Evolutionary conservation across 2,797 vertebrate genomes (phyloP), one percentile per base, ranked within the genome.

Genomic region (Spinibarbus caldwelli): DNA sequence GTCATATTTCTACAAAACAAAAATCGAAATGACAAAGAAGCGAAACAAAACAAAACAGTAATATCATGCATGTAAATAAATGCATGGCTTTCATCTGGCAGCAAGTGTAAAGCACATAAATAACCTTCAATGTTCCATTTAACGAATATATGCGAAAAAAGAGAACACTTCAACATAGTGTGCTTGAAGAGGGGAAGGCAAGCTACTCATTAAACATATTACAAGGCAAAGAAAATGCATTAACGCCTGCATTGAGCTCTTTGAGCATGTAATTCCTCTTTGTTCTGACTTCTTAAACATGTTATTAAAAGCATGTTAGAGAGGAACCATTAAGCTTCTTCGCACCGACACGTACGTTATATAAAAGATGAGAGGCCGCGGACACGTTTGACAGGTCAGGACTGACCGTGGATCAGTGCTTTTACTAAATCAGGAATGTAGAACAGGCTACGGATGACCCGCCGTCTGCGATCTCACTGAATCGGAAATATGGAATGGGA

Each of bases 151-250:
- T 68, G 49, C 17, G 2, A 79, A 86, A 84, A 80, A 82, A 80
- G 54, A 52, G 70, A 85, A 85, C 78, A 83, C 87, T 88, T 83
- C 62, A 85, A 47, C 31, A 17, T 83, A 88, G 83, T 85, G 85
- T 45, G 72, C 49, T 70, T 70, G 47, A 82, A 86, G 78, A 85
- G 78, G n/a, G 52, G 78, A 87, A 87, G 38, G 64, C 80, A 49
- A 76, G 76, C 79, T 78, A 91, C 85, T 91, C 79, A 89, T 86
- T 89, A 88, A 88, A 89, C 84, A 89, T 34, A 85, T 88, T 86
- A 88, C 68, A 73, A 4, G 59, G 76, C 66, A 85, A 78, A 54
- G 81, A 88, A 84, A 89, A 80, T 84, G 73, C 84, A 88, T 80
- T 78, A 84, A 89, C 82, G 62, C 78, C 54, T 89, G 77, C 86